Evolutionary conservation across 2,113 vertebrate genomes (phyloP).

Genomic region (Etheostoma cragini): DNA sequence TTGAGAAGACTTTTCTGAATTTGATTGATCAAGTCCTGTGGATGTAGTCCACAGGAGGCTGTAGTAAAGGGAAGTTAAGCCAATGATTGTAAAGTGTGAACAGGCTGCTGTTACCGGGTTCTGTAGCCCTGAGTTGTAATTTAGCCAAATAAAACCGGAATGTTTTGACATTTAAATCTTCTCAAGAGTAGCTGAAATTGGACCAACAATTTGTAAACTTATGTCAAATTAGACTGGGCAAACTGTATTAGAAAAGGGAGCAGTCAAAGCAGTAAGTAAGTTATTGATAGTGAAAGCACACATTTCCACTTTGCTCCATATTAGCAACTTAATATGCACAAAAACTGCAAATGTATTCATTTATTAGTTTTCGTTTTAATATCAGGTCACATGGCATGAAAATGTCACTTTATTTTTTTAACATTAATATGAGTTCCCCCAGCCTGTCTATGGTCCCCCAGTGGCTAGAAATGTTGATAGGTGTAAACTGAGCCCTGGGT

Average conservation of each 20-base stretch:
- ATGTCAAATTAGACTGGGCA: neutral
- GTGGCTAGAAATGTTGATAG: no score
- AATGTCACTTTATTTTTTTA: no score
- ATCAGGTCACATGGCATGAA: no score
- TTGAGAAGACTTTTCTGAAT: neutral
- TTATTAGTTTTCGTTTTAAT: no score
- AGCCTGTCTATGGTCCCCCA: no score
- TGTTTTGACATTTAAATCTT: neutral
- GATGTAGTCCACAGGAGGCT: neutral
- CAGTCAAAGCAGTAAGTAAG: neutral
- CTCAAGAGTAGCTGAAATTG: neutral
- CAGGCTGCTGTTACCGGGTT: neutral
- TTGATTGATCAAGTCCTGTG: neutral
- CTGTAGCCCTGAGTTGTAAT: neutral
- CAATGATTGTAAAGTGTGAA: neutral
- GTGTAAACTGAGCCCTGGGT: no score
- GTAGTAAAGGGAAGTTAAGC: neutral
- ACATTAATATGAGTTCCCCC: no score
- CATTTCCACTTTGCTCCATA: neutral
- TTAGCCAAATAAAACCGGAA: neutral
- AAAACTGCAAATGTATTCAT: neutral
- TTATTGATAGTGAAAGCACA: neutral
- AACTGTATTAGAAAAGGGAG: neutral
- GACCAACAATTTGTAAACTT: neutral
- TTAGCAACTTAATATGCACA: neutral